Conservation (phyloP, 2,888 invertebrate genomes). For the Euzetes globulus region DNA sequence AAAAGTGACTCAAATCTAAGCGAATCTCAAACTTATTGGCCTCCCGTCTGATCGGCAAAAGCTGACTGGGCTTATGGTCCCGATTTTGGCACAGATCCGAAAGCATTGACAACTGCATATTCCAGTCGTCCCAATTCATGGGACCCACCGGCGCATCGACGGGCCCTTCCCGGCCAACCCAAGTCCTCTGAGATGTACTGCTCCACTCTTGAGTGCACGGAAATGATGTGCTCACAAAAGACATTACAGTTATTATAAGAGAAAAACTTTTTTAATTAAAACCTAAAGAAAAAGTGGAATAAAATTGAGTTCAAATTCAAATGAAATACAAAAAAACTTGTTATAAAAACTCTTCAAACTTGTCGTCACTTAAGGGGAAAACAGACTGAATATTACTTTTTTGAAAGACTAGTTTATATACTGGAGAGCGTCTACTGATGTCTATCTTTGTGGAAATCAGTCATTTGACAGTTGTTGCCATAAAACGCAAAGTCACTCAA, state of each 20-base stretch:
- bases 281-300: neutral
- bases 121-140: neutral
- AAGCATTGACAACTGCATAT: neutral
- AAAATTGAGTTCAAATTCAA: too few relatives aligned
- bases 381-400: too few relatives aligned
- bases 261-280: neutral
- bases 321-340: too few relatives aligned
- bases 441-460: neutral
- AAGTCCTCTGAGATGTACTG: neutral
- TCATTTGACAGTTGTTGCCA: neutral
- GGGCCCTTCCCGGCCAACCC: neutral
- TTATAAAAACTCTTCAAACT: too few relatives aligned
- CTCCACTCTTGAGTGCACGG: neutral
- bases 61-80: neutral
- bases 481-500: neutral
- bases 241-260: neutral
- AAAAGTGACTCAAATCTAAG: constrained; percentile 41
- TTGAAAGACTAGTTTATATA: too few relatives aligned
- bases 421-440: too few relatives aligned
- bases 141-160: neutral
- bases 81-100: neutral
- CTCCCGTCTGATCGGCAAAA: constrained; percentile 15
- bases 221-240: neutral
- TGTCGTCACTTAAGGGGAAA: too few relatives aligned
- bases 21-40: constrained; percentile 34